Evolutionary conservation across 1,140 invertebrate species (phyloP).

Genomic region (Hyles euphorbiae): DNA sequence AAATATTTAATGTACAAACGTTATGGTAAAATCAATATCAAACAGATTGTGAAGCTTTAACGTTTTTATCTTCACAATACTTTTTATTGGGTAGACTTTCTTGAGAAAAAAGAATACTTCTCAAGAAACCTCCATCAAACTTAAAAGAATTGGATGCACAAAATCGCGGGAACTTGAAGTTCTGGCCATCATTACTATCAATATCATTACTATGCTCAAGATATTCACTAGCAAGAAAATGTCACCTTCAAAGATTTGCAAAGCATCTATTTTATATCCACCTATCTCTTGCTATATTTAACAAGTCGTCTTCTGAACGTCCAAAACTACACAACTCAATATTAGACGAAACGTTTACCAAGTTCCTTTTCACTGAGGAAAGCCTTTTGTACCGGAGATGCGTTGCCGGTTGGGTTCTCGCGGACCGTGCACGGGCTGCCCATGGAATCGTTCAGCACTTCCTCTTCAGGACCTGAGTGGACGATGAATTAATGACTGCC

Average conservation of each 20-base stretch:
- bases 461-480: slow-evolving; percentile 32
- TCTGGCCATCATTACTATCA: neutral
- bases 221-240: too few relatives aligned
- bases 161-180: neutral
- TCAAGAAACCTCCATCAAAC: too few relatives aligned
- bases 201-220: too few relatives aligned
- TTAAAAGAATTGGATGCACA: too few relatives aligned
- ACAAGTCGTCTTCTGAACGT: too few relatives aligned
- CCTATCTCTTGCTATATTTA: too few relatives aligned
- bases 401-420: slow-evolving; percentile 19
- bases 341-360: neutral
- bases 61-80: neutral
- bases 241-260: too few relatives aligned
- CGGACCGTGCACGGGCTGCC: slow-evolving; percentile 41
- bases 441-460: slow-evolving; percentile 32
- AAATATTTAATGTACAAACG: neutral
- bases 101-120: too few relatives aligned
- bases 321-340: neutral
- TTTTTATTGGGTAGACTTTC: neutral
- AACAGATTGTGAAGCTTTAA: neutral
- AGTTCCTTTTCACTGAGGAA: too few relatives aligned
- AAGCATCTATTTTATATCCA: too few relatives aligned
- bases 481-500: neutral
- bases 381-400: slow-evolving; percentile 1
- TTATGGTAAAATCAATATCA: too few relatives aligned